Evolutionary conservation across 2,888 invertebrate species (phyloP), one percentile per base, ranked within the genome.

Genomic region (Penaeus monodon): DNA sequence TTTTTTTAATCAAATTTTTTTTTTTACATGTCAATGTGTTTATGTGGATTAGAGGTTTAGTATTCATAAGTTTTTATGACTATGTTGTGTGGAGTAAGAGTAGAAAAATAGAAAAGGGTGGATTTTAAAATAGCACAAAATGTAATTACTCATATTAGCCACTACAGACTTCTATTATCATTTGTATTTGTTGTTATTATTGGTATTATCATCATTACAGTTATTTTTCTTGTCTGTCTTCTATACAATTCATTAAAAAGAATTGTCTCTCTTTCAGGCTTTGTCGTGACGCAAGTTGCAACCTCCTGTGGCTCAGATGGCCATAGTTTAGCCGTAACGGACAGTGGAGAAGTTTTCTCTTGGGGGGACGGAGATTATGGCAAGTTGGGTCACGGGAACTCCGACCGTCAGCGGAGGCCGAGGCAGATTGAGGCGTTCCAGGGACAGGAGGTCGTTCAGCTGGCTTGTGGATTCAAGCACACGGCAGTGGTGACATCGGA

Each of bases 321-420:
- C 0, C 95, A 95, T 91, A 94, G 94, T 91, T 92, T 95, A 90
- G 95, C 95, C 1, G 91, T 95, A 81, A 94, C 95, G 0, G 94
- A 95, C 92, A 94, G 94, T 91, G 95, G 95, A 0, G 95, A 95
- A 91, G 95, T 95, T 49, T 95, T 95, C 91, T 94, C 94, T 33
- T 95, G 95, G 95, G 95, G 94, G 20, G 94, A 95, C 91, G 95
- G 95, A 0, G 95, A 95, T 91, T 95, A 94, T 91, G 95, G 95
- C 17, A 94, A 95, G 92, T 92, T 95, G 64, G 95, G 95, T 0
- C 95, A 95, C 91, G 95, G 95, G 14, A 94, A 94, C 91, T 94
- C 94, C 91, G 95, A 95, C 91, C 91, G 95, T 38, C 94, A 95
- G 91, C 92, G 95, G 64, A 92, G 94, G 74, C 95, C 95, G 0